Conservation (phyloP, 2,888 invertebrate genomes). For the Stratiomys singularior region DNA sequence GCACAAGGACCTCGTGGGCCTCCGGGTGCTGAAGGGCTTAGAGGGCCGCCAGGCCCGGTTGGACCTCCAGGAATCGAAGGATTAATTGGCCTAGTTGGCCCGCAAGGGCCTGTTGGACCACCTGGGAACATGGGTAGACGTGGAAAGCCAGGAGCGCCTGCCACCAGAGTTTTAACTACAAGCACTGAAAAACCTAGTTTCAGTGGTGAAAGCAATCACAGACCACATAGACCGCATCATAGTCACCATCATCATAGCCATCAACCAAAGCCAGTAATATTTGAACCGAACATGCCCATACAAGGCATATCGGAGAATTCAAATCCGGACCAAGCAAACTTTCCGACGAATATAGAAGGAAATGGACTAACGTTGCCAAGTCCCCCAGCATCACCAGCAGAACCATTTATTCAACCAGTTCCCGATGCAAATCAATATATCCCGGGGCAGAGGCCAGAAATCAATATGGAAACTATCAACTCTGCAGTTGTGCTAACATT, state of each 20-base stretch:
- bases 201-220: background rate
- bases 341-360: no score
- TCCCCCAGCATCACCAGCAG: background rate
- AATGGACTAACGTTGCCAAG: background rate
- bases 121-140: background rate
- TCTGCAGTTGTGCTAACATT: background rate
- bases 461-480: background rate
- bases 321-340: background rate
- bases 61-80: conserved; percentile 13
- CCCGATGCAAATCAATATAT: background rate
- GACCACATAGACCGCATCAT: background rate
- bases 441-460: background rate
- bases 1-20: background rate
- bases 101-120: conserved; percentile 2
- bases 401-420: conserved; percentile 4
- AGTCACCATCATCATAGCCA: conserved; percentile 5
- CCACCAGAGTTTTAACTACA: background rate
- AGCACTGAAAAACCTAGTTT: background rate
- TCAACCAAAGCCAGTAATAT: background rate
- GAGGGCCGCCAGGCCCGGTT: background rate
- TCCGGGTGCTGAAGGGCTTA: background rate
- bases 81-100: background rate
- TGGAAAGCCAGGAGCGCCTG: conserved; percentile 5
- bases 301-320: background rate
- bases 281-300: background rate